Evolutionary conservation across 2,797 vertebrate species (phyloP).

Genomic region (Dendrocincla fuliginosa): DNA sequence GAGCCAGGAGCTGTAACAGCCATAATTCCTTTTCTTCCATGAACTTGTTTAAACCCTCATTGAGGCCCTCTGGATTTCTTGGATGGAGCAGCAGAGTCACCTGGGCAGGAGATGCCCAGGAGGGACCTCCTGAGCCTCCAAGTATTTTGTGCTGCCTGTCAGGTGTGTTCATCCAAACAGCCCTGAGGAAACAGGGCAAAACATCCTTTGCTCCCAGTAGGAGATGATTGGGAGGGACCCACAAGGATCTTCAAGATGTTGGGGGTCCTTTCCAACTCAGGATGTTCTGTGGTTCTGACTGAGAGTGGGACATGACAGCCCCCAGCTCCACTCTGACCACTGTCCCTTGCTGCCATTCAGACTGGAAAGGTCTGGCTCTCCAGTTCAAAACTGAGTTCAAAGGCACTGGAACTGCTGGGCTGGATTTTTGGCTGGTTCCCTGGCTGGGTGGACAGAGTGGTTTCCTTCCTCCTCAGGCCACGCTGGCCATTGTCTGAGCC

Average conservation of each 20-base stretch:
- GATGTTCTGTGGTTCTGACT: background rate
- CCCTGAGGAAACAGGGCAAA: background rate
- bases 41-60: background rate
- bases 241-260: background rate
- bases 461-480: conserved; percentile 37
- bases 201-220: background rate
- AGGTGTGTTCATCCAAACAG: rapidly evolving
- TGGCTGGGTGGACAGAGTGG: conserved; percentile 30
- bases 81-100: background rate
- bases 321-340: background rate
- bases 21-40: background rate
- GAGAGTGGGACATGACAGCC: background rate
- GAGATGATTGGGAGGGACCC: background rate
- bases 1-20: background rate
- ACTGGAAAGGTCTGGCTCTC: background rate
- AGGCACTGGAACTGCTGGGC: background rate
- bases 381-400: background rate
- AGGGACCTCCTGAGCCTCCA: background rate
- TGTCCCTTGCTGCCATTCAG: background rate
- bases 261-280: background rate
- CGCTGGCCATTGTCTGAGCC: conserved; percentile 33
- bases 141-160: background rate
- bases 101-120: background rate
- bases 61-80: background rate
- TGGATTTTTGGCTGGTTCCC: conserved; percentile 1